Conservation (phyloP, 2,888 invertebrate species). For the Hydraecia micacea region DNA sequence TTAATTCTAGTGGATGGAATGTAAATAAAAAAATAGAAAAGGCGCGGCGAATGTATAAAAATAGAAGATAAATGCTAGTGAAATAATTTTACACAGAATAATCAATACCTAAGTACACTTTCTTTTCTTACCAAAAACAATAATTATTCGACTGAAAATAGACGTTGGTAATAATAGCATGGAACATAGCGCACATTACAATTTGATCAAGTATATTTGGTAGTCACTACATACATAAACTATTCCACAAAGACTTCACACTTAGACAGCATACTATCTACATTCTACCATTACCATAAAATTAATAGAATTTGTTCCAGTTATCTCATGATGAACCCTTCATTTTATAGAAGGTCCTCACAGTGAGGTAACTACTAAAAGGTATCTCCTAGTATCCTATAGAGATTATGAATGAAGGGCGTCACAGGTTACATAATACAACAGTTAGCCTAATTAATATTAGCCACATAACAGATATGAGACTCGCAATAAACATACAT, state of each 20-base stretch:
- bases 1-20: slow-evolving; percentile 39
- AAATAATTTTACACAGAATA: slow-evolving; percentile 13
- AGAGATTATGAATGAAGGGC: not conserved
- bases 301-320: slow-evolving; percentile 5
- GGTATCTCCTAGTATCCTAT: not conserved
- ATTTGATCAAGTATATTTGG: not conserved
- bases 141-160: not conserved
- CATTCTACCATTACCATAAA: slow-evolving; percentile 15
- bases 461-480: slow-evolving; percentile 21
- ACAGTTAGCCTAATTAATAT: slow-evolving; percentile 33
- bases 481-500: slow-evolving; percentile 31
- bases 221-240: slow-evolving; percentile 2
- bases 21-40: slow-evolving; percentile 26
- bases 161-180: slow-evolving; percentile 2
- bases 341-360: not conserved
- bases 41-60: not conserved
- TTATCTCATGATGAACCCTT: not conserved
- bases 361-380: not conserved
- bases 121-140: not conserved
- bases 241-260: slow-evolving; percentile 17
- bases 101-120: not conserved
- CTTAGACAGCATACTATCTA: not conserved
- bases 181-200: not conserved
- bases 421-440: slow-evolving; percentile 27
- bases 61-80: slow-evolving; percentile 39